Evolutionary conservation across 2,113 vertebrate genomes (phyloP).

Genomic region (Fregetta grallaria): DNA sequence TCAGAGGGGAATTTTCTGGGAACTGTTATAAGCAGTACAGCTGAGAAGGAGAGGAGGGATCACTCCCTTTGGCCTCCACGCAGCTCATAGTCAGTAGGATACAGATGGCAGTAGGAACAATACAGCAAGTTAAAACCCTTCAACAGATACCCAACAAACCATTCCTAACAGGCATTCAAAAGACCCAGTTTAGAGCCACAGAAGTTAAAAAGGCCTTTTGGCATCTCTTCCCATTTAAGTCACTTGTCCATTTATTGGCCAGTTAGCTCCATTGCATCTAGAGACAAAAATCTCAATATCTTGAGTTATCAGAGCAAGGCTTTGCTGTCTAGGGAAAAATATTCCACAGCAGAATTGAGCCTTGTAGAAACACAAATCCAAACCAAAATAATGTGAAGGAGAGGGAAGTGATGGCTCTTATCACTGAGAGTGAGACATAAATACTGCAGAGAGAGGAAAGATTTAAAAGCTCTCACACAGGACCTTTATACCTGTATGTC

Average conservation of each 20-base stretch:
- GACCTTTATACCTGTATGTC: background rate
- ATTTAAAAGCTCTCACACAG: background rate
- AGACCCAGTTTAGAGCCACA: background rate
- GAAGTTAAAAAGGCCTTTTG: background rate
- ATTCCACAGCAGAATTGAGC: background rate
- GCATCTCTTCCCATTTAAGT: background rate
- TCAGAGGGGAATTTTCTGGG: background rate
- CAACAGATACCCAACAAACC: background rate
- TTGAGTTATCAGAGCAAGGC: background rate
- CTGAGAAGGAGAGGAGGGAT: background rate
- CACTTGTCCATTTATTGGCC: background rate
- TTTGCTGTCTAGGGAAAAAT: background rate
- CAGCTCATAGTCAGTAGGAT: background rate
- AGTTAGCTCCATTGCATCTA: background rate
- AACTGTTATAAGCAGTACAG: background rate
- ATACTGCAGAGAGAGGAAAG: background rate
- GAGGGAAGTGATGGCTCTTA: background rate
- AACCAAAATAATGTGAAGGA: background rate
- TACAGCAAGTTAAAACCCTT: background rate
- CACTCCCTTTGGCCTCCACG: background rate
- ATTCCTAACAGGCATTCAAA: background rate
- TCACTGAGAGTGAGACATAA: background rate
- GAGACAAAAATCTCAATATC: background rate
- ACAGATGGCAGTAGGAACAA: background rate
- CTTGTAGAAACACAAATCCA: background rate